Percentiles rank a stretch among this genome's conserved stretches.
phyloP scores from a whole-genome alignment of 2,888 invertebrate genomes.

The Philopedon plagiatum region DNA sequence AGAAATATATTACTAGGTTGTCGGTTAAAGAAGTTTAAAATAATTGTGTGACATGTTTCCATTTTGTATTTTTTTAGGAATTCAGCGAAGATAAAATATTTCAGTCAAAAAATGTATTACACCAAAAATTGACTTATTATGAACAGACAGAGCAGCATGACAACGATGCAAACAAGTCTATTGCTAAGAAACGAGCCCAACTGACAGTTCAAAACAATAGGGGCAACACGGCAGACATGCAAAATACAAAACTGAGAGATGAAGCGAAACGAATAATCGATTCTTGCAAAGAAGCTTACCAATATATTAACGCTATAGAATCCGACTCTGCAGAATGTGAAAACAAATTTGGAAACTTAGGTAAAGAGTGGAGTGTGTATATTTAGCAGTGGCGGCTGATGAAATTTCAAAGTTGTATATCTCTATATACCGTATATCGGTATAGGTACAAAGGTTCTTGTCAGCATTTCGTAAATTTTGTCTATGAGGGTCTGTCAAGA shows the following conservation, averaged over 20 bases:
- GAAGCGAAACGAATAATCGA: background rate
- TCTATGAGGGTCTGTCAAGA: no score
- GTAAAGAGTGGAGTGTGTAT: no score
- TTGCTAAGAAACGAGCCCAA: constrained; percentile 16
- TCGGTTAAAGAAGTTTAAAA: no score
- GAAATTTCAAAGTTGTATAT: no score
- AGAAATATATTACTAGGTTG: no score
- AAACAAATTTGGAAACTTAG: background rate
- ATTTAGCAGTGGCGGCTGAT: no score
- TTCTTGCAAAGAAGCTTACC: background rate
- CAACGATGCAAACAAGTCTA: constrained; percentile 8
- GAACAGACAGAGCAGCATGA: constrained; percentile 12
- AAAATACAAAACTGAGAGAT: constrained; percentile 1
- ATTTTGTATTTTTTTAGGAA: constrained; percentile 19
- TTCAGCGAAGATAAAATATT: constrained; percentile 8
- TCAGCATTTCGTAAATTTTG: no score
- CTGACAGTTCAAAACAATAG: constrained; percentile 1
- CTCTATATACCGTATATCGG: no score
- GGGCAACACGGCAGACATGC: background rate
- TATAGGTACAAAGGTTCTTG: no score
- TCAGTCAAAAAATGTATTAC: constrained; percentile 1
- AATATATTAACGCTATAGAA: constrained; percentile 14
- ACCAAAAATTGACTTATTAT: constrained; percentile 10
- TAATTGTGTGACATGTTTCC: no score
- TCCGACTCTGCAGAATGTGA: constrained; percentile 4